A percentile compares a stretch with the other conserved stretches of the same genome.
phyloP scores from a whole-genome alignment of 2,797 vertebrate genomes.

The Eleutherodactylus coqui region DNA sequence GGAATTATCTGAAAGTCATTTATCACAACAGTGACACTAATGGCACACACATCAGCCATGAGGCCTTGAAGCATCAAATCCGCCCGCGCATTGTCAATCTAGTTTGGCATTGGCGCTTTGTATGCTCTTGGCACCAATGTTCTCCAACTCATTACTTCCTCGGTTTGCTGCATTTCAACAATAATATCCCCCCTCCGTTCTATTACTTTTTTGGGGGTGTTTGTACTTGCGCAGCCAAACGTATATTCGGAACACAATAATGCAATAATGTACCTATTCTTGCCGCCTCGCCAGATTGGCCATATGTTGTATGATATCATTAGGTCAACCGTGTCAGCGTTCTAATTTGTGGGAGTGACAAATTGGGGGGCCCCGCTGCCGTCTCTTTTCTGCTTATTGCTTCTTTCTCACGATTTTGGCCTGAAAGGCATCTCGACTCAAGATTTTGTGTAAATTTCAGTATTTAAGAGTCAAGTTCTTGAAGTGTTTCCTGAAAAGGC shows the following conservation, averaged over 20 bases:
- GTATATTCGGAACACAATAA: slow-evolving; percentile 77
- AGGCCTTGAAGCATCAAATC: slow-evolving; percentile 78
- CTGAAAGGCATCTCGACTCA: slow-evolving; percentile 25
- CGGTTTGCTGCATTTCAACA: slow-evolving; percentile 66
- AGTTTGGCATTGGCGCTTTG: slow-evolving; percentile 81
- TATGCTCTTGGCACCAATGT: slow-evolving; percentile 73
- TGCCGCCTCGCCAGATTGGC: slow-evolving; percentile 71
- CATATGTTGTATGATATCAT: slow-evolving; percentile 90
- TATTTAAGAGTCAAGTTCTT: slow-evolving; percentile 8
- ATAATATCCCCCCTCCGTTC: slow-evolving; percentile 66
- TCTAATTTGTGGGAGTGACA: slow-evolving; percentile 68
- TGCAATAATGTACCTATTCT: slow-evolving; percentile 56
- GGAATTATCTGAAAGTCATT: slow-evolving; percentile 89
- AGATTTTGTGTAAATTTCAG: slow-evolving; percentile 20
- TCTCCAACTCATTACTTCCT: slow-evolving; percentile 75
- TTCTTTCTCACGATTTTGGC: slow-evolving; percentile 56
- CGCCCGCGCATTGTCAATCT: slow-evolving; percentile 79
- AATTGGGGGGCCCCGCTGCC: slow-evolving; percentile 40
- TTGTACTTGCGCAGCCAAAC: slow-evolving; percentile 86
- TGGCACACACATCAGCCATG: slow-evolving; percentile 85
- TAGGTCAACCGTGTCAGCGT: slow-evolving; percentile 36
- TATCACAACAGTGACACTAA: slow-evolving; percentile 96
- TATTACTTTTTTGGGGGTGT: slow-evolving; percentile 77
- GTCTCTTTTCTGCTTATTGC: slow-evolving; percentile 3
- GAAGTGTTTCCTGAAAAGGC: slow-evolving; percentile 12